Conservation (phyloP, 2,888 invertebrate genomes). For the Cabera pusaria region DNA sequence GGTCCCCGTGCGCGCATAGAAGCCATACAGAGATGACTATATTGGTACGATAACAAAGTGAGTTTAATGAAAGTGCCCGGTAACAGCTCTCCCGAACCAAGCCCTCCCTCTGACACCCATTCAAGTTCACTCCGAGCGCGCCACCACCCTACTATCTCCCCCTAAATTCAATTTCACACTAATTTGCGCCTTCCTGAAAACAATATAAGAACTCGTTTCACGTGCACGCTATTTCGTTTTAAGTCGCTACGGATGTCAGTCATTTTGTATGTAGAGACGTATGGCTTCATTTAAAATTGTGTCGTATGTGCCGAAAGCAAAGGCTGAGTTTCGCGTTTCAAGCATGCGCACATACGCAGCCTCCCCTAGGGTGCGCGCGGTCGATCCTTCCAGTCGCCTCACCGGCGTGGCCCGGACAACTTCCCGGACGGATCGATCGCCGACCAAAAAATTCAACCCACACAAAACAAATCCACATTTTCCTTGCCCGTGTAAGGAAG, state of each 20-base stretch:
- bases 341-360: slow-evolving; percentile 71
- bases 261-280: slow-evolving; percentile 47
- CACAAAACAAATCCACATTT: slow-evolving; percentile 63
- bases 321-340: slow-evolving; percentile 39
- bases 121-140: slow-evolving; percentile 58
- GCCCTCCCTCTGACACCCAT: slow-evolving; percentile 66
- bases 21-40: slow-evolving; percentile 29
- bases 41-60: slow-evolving; percentile 50
- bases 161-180: slow-evolving; percentile 32
- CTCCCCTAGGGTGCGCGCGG: slow-evolving; percentile 77
- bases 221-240: slow-evolving; percentile 33
- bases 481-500: slow-evolving; percentile 69
- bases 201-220: slow-evolving; percentile 39
- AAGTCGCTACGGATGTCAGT: slow-evolving; percentile 44
- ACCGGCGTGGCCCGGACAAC: slow-evolving; percentile 74
- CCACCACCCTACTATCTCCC: slow-evolving; percentile 63
- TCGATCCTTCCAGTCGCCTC: slow-evolving; percentile 81
- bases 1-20: slow-evolving; percentile 25
- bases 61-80: slow-evolving; percentile 63
- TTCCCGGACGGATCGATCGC: slow-evolving; percentile 51
- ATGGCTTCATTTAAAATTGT: slow-evolving; percentile 36
- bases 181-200: slow-evolving; percentile 39
- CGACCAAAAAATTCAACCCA: slow-evolving; percentile 45
- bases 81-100: slow-evolving; percentile 61
- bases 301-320: slow-evolving; percentile 40